Base-by-base conservation (phyloP, 2,113 vertebrate genomes). In the Thymallus thymallus region DNA sequence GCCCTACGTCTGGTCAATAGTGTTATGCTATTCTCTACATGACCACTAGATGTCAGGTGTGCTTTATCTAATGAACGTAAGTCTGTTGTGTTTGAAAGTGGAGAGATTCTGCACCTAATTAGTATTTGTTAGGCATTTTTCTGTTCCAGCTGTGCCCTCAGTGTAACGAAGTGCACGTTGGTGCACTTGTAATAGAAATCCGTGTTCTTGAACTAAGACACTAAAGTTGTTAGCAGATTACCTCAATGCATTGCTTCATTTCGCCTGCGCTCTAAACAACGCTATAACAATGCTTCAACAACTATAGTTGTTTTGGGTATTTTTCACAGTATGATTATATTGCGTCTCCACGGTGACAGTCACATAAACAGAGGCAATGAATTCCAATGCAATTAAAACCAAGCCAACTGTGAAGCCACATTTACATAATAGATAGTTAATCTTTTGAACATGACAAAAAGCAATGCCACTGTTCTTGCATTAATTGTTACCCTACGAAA, bases 31-130 rank as follows among this genome's bases (percentile, higher is more conserved):
- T 78, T 81, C 62, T 60, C 12, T 26, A 22, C 32, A 75, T 70
- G 69, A 35, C 84, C 87, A 89, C 82, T 88, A 85, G 89, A 81
- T 89, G 85, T 85, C 86, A 79, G 63, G 68, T 80, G 67, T 79
- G 79, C 56, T 60, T 1, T 60, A 22, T 55, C 5, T 23, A 51
- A 51, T 1, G 0, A 41, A 41, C 35, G 10, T 10, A 41, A 41
- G 9, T 41, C 35, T 41, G 35, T 41, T 41, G 35, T 32, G 32
- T 41, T 10, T 41, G 35, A 41, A 41, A 10, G 35, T 41, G 35
- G 35, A 41, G 35, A 41, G 35, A 41, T 9, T 2, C 35, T 41
- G 35, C 62, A 16, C 12, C 26, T 26, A 14, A 5, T 64, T 26
- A 16, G 26, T 13, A 30, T 64, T 6, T 62, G 60, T 24, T 10